phyloP scores from a whole-genome alignment of 2,888 invertebrate species.

The Strigamia maritima region DNA sequence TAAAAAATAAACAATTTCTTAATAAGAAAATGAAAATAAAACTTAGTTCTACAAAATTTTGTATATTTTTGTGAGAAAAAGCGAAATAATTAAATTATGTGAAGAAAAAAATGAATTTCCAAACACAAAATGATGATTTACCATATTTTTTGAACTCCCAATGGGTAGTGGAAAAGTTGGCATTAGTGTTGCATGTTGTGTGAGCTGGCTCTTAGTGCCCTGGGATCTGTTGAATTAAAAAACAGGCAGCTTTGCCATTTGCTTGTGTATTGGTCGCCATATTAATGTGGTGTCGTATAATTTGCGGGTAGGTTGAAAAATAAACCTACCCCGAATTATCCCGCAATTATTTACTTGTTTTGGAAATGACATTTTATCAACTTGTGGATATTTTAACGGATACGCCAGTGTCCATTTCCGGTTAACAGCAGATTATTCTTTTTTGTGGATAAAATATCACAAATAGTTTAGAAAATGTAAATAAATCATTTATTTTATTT shows the following conservation, averaged over 20 bases:
- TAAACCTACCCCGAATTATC: not conserved
- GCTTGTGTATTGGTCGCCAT: not conserved
- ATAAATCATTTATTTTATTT: not conserved
- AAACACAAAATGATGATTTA: not conserved
- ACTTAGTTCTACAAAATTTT: too few species aligned
- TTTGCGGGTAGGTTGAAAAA: not conserved
- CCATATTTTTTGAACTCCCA: not conserved
- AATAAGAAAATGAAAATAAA: too few species aligned
- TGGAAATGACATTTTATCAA: not conserved
- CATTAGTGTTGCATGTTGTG: constrained; percentile 13
- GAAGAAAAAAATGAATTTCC: not conserved
- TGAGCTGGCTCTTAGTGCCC: not conserved
- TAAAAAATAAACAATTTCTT: too few species aligned
- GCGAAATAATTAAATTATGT: not conserved
- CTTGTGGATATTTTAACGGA: not conserved
- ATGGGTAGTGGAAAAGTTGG: not conserved
- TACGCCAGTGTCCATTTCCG: not conserved
- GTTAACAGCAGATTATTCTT: not conserved
- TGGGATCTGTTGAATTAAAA: constrained; percentile 20
- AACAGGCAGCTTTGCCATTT: constrained; percentile 3
- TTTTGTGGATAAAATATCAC: not conserved
- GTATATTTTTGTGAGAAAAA: not conserved
- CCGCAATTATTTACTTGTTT: not conserved
- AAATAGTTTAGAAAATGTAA: not conserved
- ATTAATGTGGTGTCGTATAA: not conserved